Percentiles rank a stretch among this genome's conserved stretches.
phyloP scores from a whole-genome alignment of 2,888 invertebrate genomes.

The Ferrisia virgata region DNA sequence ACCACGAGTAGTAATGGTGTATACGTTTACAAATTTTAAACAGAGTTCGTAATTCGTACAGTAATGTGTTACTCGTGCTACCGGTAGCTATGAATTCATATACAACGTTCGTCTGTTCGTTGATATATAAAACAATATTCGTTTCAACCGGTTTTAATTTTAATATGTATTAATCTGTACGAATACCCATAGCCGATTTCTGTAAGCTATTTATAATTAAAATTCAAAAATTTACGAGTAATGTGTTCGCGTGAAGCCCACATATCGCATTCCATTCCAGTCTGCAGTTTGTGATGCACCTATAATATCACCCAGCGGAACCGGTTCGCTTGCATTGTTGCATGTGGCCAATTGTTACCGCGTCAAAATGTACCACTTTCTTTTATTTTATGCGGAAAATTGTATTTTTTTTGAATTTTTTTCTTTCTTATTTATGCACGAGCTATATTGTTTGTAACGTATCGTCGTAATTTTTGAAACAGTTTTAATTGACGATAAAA shows the following conservation, averaged over 20 bases:
- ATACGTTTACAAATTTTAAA: too few species aligned
- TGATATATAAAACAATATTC: background rate
- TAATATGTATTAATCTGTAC: slow-evolving; percentile 14
- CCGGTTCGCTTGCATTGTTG: slow-evolving; percentile 36
- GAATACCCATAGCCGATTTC: background rate
- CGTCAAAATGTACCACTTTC: slow-evolving; percentile 2
- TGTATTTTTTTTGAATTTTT: background rate
- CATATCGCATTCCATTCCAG: slow-evolving; percentile 36
- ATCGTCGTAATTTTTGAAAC: background rate
- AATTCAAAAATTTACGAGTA: background rate
- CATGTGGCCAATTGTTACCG: slow-evolving; percentile 24
- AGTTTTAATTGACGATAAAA: background rate
- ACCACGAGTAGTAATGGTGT: too few species aligned
- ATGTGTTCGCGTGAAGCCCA: background rate
- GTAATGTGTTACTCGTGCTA: background rate
- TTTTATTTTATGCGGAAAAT: slow-evolving; percentile 8
- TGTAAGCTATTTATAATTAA: background rate
- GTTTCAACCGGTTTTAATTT: background rate
- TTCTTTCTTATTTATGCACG: too few species aligned
- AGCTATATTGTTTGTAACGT: too few species aligned
- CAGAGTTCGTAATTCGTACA: too few species aligned
- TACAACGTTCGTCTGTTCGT: too few species aligned
- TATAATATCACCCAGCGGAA: background rate
- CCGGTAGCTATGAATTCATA: too few species aligned
- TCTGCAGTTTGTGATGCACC: slow-evolving; percentile 30